Percentiles rank a stretch among this genome's conserved stretches.
These are phyloP conservation scores for Perodicticus potto DNA, from an alignment of 2,797 vertebrate species.

Conservation along the genomic window DNA sequence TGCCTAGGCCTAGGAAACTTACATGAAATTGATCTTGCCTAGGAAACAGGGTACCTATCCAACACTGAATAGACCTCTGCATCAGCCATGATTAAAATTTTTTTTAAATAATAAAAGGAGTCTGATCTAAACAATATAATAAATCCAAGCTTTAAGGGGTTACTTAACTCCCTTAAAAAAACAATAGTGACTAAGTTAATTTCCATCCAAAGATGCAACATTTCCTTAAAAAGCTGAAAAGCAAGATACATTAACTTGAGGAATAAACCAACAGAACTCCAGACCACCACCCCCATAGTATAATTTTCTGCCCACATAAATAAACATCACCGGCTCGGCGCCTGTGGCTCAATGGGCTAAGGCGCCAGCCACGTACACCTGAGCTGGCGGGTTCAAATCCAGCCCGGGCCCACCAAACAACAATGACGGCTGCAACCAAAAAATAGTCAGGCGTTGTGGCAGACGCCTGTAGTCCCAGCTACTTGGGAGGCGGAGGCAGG, in stretches of 20 bases:
- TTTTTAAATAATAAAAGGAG: neutral
- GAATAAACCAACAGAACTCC: neutral
- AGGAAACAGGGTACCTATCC: no score
- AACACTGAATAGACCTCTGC: no score
- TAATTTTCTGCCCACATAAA: neutral
- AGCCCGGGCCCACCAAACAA: no score
- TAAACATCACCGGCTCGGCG: neutral
- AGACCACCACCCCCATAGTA: neutral
- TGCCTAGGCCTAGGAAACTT: no score
- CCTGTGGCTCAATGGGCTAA: no score
- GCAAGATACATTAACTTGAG: neutral
- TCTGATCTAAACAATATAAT: slow-evolving; percentile 21
- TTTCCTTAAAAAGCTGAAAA: slow-evolving; percentile 51
- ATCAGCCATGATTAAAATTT: neutral
- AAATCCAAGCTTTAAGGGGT: neutral
- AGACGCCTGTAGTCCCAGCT: no score
- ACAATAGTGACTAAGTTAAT: slow-evolving; percentile 1
- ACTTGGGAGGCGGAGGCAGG: no score
- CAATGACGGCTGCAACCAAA: no score
- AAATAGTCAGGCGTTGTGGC: no score
- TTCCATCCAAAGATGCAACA: neutral
- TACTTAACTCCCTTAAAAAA: slow-evolving; percentile 45
- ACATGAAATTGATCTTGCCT: no score
- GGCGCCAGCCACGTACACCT: no score
- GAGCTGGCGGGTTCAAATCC: no score